phyloP scores from a whole-genome alignment of 1,140 invertebrate species.

The Megalonaias nervosa region DNA sequence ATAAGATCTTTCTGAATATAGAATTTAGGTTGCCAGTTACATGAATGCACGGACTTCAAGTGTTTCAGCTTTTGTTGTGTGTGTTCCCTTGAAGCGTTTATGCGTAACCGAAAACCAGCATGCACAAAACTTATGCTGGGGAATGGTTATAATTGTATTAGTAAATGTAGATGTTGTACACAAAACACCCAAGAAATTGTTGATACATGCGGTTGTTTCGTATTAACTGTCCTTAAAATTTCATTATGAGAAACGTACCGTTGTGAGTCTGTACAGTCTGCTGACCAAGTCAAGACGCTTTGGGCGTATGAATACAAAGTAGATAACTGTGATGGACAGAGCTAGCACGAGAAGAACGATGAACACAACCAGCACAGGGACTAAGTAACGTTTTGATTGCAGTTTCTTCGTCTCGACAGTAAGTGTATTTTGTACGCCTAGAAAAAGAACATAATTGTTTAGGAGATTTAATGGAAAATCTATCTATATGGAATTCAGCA shows the following conservation, averaged over 20 bases:
- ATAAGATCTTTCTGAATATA: too few relatives aligned
- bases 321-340: constrained; percentile 46
- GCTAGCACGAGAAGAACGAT: constrained; percentile 51
- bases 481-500: too few relatives aligned
- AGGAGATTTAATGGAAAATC: too few relatives aligned
- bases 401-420: too few relatives aligned
- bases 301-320: constrained; percentile 58
- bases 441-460: too few relatives aligned
- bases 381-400: background rate
- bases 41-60: too few relatives aligned
- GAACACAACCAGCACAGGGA: constrained; percentile 40
- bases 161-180: background rate
- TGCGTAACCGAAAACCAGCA: too few relatives aligned
- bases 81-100: too few relatives aligned
- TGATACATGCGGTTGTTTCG: background rate
- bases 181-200: background rate
- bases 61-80: too few relatives aligned
- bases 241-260: constrained; percentile 37
- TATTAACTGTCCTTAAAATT: background rate
- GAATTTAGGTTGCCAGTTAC: too few relatives aligned
- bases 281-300: constrained; percentile 44
- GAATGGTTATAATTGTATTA: background rate
- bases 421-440: too few relatives aligned
- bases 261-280: constrained; percentile 45
- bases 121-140: too few relatives aligned